Percentiles rank a stretch among this genome's conserved stretches.
phyloP scores from a whole-genome alignment of 2,113 vertebrate species.

The human (Homo sapiens) region DNA sequence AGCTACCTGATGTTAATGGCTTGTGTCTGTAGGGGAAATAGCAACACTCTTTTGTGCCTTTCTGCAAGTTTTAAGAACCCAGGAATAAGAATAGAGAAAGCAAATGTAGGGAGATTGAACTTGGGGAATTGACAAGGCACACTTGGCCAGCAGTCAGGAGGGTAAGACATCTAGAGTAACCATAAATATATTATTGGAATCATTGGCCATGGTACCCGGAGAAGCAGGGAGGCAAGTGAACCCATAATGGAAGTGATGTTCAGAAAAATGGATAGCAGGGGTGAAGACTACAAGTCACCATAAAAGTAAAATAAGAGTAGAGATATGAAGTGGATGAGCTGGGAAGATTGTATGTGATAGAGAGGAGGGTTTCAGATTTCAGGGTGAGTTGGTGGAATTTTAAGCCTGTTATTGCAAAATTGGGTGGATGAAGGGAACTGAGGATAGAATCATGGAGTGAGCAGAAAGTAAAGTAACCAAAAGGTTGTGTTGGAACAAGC shows the following conservation, averaged over 20 bases:
- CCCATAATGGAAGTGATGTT: not conserved
- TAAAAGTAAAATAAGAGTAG: not conserved
- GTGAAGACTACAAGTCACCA: not conserved
- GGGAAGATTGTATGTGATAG: not conserved
- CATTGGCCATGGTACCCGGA: not conserved
- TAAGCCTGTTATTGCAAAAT: not conserved
- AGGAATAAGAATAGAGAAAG: slow-evolving; percentile 12
- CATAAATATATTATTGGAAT: not conserved
- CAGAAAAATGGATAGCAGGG: not conserved
- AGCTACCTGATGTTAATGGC: not conserved
- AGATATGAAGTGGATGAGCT: not conserved
- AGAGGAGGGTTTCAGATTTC: not conserved
- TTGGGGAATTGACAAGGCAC: not conserved
- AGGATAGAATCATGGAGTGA: not conserved
- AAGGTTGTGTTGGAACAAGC: not conserved
- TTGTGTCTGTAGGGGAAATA: not conserved
- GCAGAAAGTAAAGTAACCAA: not conserved
- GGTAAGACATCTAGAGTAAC: not conserved
- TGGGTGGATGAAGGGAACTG: not conserved
- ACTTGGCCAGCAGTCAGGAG: not conserved
- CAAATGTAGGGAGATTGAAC: not conserved
- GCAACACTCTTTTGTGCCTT: not conserved
- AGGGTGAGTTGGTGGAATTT: not conserved
- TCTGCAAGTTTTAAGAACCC: not conserved
- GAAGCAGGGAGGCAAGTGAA: not conserved